Base-by-base conservation (phyloP, 2,888 invertebrate genomes). In the Clivina fossor region DNA sequence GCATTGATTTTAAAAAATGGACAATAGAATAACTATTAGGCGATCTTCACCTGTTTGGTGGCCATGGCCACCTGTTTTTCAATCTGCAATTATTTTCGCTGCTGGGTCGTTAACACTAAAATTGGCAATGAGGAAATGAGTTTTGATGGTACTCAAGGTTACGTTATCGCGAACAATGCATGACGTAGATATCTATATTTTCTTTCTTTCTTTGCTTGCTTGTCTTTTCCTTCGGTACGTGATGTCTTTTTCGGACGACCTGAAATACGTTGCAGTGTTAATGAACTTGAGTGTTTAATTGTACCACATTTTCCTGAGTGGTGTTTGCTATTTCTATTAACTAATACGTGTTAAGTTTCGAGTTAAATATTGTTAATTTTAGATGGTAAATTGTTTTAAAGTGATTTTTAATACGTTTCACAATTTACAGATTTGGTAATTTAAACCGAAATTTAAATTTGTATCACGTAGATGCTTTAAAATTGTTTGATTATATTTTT, bases 101-200 rank as follows among this genome's bases (percentile, higher is more conserved):
- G 44, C 37, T 53, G 20, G 53, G 53, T 53, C 53, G 44, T 53
- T 53, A 53, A 53, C 53, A 53, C 53, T 22, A 53, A n/a, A 53
- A 53, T 53, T 53, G 44, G 53, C 53, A 53, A 53, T 37, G 35
- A 53, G 53, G 53, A 53, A 53, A 30, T 32, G 44, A 53, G 53
- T 53, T 44, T 53, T 53, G 53, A 53, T 53, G 19, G 43, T 43
- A 32, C 53, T 16, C 22, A 11, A 22, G 20, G 44, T 53, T 35
- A 35, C 44, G 37, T 8, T 8, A 13, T 20, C n/a, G n/a, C n/a
- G 44, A 53, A 53, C 44, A 53, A 53, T 53, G 53, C 44, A n/a
- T 43, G 37, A 24, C 18, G 44, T 53, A 20, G 30, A 53, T 53
- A 53, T 53, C 53, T 44, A 53, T 53, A 53, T 53, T 28, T 3